Evolutionary conservation across 2,888 invertebrate genomes (phyloP).

Genomic region (Zaprionus lineosus): DNA sequence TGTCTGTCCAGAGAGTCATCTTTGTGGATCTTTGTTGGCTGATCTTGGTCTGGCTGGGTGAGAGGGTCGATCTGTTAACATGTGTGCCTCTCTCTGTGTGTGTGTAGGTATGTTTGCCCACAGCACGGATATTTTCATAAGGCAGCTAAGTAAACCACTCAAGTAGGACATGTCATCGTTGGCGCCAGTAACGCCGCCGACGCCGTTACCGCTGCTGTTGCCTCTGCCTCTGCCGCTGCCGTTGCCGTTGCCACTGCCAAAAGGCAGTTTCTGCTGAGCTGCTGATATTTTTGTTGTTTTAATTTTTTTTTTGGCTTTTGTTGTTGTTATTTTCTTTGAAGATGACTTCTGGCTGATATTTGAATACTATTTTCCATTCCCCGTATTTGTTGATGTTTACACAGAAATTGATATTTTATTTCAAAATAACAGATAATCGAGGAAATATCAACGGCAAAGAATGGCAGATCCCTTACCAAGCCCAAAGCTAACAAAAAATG

Average conservation of each 20-base stretch:
- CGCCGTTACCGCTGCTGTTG: conserved; percentile 32
- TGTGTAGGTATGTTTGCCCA: conserved; percentile 57
- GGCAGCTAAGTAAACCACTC: conserved; percentile 81
- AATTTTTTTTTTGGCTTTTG: conserved; percentile 34
- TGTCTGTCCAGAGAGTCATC: conserved; percentile 20
- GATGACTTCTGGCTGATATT: conserved; percentile 40
- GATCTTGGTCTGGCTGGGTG: conserved; percentile 16
- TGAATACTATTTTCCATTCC: conserved; percentile 27
- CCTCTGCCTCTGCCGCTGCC: conserved; percentile 1
- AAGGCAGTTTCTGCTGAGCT: conserved; percentile 31
- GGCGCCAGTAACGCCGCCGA: conserved; percentile 73
- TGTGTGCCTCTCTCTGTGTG: conserved; percentile 3
- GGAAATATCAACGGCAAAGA: conserved; percentile 37
- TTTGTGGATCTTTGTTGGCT: conserved; percentile 37
- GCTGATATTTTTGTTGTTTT: conserved; percentile 18
- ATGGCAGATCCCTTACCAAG: conserved; percentile 21
- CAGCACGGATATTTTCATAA: conserved; percentile 80
- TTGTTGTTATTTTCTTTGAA: conserved; percentile 49
- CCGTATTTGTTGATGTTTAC: conserved; percentile 78
- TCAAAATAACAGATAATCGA: conserved; percentile 72
- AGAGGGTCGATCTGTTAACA: conserved; percentile 18
- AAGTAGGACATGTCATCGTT: conserved; percentile 81
- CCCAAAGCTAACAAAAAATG: not conserved
- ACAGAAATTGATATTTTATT: conserved; percentile 83
- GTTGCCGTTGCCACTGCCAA: no score